Base-by-base conservation (phyloP, 2,113 vertebrate genomes). In the Eulacestoma nigropectus region DNA sequence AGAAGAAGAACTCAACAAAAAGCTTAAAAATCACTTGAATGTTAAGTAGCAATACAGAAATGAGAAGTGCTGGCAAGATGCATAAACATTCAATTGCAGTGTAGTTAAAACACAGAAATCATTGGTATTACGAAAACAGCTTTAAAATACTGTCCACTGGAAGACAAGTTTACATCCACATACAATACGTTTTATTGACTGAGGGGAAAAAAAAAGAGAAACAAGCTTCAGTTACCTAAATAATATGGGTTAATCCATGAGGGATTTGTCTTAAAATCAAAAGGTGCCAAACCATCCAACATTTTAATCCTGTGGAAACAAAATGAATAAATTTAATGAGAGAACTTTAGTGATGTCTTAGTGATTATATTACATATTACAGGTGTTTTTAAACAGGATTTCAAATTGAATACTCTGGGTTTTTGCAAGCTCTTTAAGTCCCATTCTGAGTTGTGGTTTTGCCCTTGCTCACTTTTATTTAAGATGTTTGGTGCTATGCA, bases 211-310 rank as follows among this genome's bases (percentile, higher is more conserved):
- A 84, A 41, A 60, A 35, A 55, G 17, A 80, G 29, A 77, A 77
- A 77, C 9, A 76, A 80, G 84, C 37, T 69, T 87, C 64, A 32
- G 21, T 94, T 97, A 99, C 98, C 98, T 96, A 99, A 97, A 94
- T 98, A 99, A 93, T 98, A 97, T 39, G 97, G 98, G 83, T 98
- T 98, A 68, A 98, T 98, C 91, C 98, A 98, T 18, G 97, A 95
- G n/a, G 98, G 98, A 76, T 97, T 97, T 29, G 98, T 99, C 97
- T 98, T 99, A 94, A 99, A 99, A 96, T 99, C 98, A 96, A 99
- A 99, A 42, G 98, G 98, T 95, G 98, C 98, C 80, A 98, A 95
- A 87, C 98, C 97, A 74, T 99, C 98, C 94, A 98, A 96, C 83
- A 98, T 97, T 65, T 98, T 96, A 49, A 98, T 95, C 97, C 99